Evolutionary conservation across 2,888 invertebrate species (phyloP), one percentile per base, ranked within the genome.

Genomic region (Tanaodytes sp.): DNA sequence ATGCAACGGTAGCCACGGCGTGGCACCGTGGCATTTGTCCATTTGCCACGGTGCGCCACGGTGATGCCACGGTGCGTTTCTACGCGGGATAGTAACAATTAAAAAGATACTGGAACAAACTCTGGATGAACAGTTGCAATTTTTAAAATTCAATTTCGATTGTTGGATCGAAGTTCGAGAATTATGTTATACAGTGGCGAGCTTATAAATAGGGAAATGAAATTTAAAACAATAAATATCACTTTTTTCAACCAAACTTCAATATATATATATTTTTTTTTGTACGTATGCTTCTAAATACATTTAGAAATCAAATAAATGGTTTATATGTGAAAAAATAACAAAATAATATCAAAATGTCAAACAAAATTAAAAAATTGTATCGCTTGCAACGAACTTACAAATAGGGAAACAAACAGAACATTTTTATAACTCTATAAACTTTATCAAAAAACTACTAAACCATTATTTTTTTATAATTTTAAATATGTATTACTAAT

Each of bases 401-500:
- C 15, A 37, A 27, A 27, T 27, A 27, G 27, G 27, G 27, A 27
- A 40, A 40, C n/a, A 8, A 18, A 18, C 40, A 19, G 16, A 15
- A 40, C 11, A 5, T 19, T 19, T 40, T 19, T 16, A 11, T 40
- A 40, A 40, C n/a, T n/a, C 23, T 12, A 23, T 19, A 5, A 23
- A 19, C 1, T 18, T 43, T 43, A n/a, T 8, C 19, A 23, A 23
- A 43, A 23, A 12, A 23, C 2, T 5, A 14, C 27, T 11, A 11
- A 9, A 27, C 4, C 4, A 27, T 27, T 9, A 27, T 9, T 27
- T 27, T 27, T 27, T 27, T 27, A 27, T 27, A 27, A n/a, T n/a
- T n/a, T n/a, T n/a, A n/a, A n/a, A n/a, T n/a, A 27, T 27, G 9
- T 6, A 27, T 9, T 27, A 27, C 57, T 16, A 70, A 51, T 67